Conservation (phyloP, 2,888 invertebrate species). For the Cheilosia impressa region DNA sequence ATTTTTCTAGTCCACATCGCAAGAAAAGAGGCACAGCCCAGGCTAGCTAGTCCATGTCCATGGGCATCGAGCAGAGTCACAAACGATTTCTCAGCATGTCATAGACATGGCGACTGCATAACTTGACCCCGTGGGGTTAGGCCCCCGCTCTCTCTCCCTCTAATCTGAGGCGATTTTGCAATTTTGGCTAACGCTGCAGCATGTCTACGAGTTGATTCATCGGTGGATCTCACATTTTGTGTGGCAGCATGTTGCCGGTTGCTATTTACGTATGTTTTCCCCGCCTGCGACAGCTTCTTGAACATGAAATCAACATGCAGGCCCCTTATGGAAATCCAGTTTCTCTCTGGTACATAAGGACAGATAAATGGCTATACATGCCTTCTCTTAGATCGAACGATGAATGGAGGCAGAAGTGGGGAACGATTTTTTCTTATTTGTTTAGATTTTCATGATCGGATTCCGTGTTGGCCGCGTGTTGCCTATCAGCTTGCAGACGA, state of each 20-base stretch:
- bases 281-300: constrained; percentile 43
- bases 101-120: constrained; percentile 70
- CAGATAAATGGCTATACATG: not conserved
- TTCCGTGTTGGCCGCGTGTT: constrained; percentile 55
- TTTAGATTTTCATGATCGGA: constrained; percentile 40
- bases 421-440: constrained; percentile 34
- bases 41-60: constrained; percentile 13
- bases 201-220: constrained; percentile 62
- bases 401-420: constrained; percentile 42
- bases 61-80: constrained; percentile 8
- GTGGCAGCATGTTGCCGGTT: constrained; percentile 63
- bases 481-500: constrained; percentile 58
- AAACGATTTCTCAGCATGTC: constrained; percentile 36
- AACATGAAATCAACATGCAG: constrained; percentile 41
- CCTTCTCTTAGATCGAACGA: constrained; percentile 5
- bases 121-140: constrained; percentile 69
- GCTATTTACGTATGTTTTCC: constrained; percentile 14
- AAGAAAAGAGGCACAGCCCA: not conserved
- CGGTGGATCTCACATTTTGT: constrained; percentile 14
- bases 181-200: constrained; percentile 46
- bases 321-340: constrained; percentile 66
- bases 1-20: constrained; percentile 53
- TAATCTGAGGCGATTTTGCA: constrained; percentile 14
- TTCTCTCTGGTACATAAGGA: constrained; percentile 40
- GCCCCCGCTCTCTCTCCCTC: not conserved